These are phyloP conservation scores for Dryococelus australis DNA, from an alignment of 2,888 invertebrate genomes.

Conservation along the genomic window DNA sequence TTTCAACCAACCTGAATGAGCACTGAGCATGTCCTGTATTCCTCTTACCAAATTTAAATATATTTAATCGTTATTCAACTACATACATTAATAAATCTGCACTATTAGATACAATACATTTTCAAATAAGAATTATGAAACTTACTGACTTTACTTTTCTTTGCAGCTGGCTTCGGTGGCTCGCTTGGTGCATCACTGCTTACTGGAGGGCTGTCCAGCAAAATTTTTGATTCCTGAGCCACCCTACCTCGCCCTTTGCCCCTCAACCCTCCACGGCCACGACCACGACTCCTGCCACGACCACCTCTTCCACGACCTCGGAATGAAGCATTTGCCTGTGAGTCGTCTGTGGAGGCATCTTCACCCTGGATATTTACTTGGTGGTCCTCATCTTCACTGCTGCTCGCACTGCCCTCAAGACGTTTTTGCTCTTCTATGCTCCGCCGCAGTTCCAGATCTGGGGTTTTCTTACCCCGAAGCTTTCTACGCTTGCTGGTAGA, in stretches of 20 bases:
- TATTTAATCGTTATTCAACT: too few species aligned
- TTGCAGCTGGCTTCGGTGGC: slow-evolving; percentile 17
- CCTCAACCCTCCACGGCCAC: slow-evolving; percentile 33
- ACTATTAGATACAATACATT: not conserved
- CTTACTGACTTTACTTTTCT: slow-evolving; percentile 22
- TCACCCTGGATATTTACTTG: slow-evolving; percentile 22
- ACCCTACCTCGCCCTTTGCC: slow-evolving; percentile 33
- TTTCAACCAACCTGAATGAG: too few species aligned
- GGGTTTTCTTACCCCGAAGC: slow-evolving; percentile 45
- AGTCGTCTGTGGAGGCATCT: slow-evolving; percentile 33
- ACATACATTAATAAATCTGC: not conserved
- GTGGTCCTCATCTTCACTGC: slow-evolving; percentile 38
- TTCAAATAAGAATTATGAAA: not conserved
- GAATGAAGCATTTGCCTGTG: slow-evolving; percentile 22
- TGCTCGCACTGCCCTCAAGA: slow-evolving; percentile 36
- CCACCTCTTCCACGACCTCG: slow-evolving; percentile 29
- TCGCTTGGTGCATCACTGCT: slow-evolving; percentile 41
- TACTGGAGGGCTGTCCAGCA: slow-evolving; percentile 38
- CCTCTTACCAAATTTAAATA: too few species aligned
- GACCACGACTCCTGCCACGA: slow-evolving; percentile 20
- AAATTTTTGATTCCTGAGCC: not conserved
- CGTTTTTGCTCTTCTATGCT: slow-evolving; percentile 54
- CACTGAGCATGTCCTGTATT: too few species aligned
- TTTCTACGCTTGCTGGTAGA: slow-evolving; percentile 55
- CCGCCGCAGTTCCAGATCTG: slow-evolving; percentile 54